Percentiles rank a stretch among this genome's conserved stretches.
Evolutionary conservation across 2,888 invertebrate species (phyloP).

Genomic region (Diarsia mendica): DNA sequence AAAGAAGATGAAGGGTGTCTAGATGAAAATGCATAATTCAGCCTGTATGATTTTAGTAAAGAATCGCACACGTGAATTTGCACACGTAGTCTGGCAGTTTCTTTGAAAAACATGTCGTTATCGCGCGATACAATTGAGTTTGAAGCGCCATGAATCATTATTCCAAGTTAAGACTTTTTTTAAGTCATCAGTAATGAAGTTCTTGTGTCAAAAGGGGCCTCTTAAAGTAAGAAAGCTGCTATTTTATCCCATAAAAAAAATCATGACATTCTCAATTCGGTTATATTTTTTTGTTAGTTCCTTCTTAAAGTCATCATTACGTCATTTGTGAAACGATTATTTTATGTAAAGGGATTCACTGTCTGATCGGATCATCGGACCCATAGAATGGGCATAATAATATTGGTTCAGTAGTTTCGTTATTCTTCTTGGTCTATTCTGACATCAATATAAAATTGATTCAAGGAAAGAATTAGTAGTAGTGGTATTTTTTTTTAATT

Average conservation of each 20-base stretch:
- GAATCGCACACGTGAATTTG: not conserved
- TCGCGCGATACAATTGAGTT: slow-evolving; percentile 13
- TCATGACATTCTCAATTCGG: not conserved
- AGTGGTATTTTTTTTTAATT: no score
- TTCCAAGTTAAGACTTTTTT: not conserved
- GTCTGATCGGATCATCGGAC: no score
- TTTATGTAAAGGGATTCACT: no score
- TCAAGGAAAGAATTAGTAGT: no score
- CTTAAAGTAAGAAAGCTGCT: not conserved
- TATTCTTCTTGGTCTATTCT: no score
- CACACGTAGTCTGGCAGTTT: not conserved
- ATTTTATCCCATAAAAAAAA: not conserved
- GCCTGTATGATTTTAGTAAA: not conserved
- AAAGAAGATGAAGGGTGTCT: not conserved
- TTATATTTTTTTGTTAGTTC: no score
- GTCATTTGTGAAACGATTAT: no score
- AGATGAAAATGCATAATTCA: not conserved
- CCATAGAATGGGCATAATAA: no score
- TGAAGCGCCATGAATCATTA: slow-evolving; percentile 20
- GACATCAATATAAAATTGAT: no score
- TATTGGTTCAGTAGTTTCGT: no score
- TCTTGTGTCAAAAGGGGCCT: not conserved
- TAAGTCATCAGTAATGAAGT: not conserved
- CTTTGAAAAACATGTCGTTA: slow-evolving; percentile 8
- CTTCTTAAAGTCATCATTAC: no score